Base-by-base conservation (phyloP, 2,113 vertebrate species). In the Anthoscopus minutus region DNA sequence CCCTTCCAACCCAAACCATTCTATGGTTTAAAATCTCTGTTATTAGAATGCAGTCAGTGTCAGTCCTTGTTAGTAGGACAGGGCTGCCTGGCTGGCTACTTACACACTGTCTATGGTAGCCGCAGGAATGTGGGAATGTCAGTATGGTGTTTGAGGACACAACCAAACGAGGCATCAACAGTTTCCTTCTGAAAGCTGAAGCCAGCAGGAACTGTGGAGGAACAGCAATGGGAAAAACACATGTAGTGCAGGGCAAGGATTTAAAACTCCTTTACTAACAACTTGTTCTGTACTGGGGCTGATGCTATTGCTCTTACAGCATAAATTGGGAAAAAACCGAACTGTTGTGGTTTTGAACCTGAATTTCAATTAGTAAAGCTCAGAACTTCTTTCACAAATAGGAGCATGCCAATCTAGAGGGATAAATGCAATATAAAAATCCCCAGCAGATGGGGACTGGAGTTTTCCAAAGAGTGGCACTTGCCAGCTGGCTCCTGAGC, bases 381-480 rank as follows among this genome's bases (percentile, higher is more conserved):
- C 6, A 54, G 61, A 48, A 28, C 31, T 56, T 61, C 25, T 30
- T 51, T 65, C 6, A 8, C 13, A 31, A 25, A 7, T 7, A 13
- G 0, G 3, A 69, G 40, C 13, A 22, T 64, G 44, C 31, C 15
- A 24, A 10, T 48, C 31, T 44, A 61, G 58, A 82, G 57, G 21
- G 18, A 51, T 35, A 44, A 61, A 14, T 77, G 90, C 76, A 86
- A 24, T 95, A 57, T 56, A 71, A 76, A 88, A 85, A 54, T 72
- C 47, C 45, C 90, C 90, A 90, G 85, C 67, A 96, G 95, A 73
- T 90, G 95, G 92, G 21, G 79, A 80, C 58, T 83, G 71, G 42
- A 64, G 69, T 76, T 73, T 74, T 66, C 61, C 38, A 2, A 38
- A 48, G 11, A 70, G 22, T 2, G 1, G 42, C 40, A 17, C 42